Evolutionary conservation across 2,888 invertebrate genomes (phyloP), one percentile per base, ranked within the genome.

Genomic region (Chironomus riparius): DNA sequence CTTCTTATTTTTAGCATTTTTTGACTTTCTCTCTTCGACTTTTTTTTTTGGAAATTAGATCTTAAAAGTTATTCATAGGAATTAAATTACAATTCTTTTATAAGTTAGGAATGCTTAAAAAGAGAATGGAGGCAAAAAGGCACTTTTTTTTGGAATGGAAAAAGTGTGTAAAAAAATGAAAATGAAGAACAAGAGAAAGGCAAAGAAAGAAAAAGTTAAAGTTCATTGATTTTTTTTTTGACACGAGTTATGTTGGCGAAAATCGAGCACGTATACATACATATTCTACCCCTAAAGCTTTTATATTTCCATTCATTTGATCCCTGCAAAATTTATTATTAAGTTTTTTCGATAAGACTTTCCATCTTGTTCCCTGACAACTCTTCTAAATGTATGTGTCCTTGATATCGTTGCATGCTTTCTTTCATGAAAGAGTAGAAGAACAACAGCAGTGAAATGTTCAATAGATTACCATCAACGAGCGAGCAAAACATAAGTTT

Each of bases 141-240:
- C 15, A 56, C n/a, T 56, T 56, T 15, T n/a, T 56, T 18, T 15
- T 56, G 38, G 38, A 38, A 38, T 38, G 38, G 38, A 38, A 38
- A 38, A 38, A 38, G 38, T 38, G 38, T 38, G 38, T 38, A 38
- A 38, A 38, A 28, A 38, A 38, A 38, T 38, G 10, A 38, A 38
- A 38, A 38, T 38, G 38, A 38, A 38, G 38, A 38, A 56, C 56
- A 56, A 18, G 15, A 56, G 15, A 56, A 56, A 18, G 56, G 18
- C 56, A 18, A 56, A 38, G 38, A 38, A 38, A 65, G 12, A 62
- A 24, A 65, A 38, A 65, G 21, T 65, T 65, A 65, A 65, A 65
- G 65, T 65, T 65, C 65, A 65, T 65, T 65, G 65, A 65, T 65
- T 65, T 65, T 62, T 62, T 62, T 65, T 65, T 65, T 65, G 65